Evolutionary conservation across 2,797 vertebrate species (phyloP).

Genomic region (Helarctos malayanus): DNA sequence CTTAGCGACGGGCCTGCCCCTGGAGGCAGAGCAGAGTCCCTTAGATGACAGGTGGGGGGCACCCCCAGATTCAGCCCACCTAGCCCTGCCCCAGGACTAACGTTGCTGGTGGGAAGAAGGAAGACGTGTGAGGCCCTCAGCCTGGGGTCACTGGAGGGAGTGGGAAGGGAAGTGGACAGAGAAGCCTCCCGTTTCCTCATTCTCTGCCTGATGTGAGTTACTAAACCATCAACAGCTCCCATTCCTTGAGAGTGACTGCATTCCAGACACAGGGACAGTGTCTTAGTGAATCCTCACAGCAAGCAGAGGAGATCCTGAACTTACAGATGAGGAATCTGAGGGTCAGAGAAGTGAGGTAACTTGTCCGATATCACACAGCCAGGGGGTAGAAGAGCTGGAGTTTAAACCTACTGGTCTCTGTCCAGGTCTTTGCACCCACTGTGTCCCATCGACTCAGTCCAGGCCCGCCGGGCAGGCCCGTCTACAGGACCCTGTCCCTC

Average conservation of each 20-base stretch:
- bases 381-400: background rate
- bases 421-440: background rate
- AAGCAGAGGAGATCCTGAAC: background rate
- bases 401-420: background rate
- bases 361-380: background rate
- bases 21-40: background rate
- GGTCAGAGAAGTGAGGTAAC: background rate
- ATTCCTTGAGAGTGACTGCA: background rate
- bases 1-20: background rate
- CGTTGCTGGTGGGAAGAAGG: background rate
- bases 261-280: background rate
- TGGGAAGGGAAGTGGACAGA: background rate
- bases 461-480: background rate
- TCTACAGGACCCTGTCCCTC: background rate
- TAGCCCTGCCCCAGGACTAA: background rate
- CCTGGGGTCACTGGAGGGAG: background rate
- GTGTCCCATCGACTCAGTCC: background rate
- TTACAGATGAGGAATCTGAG: background rate
- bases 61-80: background rate
- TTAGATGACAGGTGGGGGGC: background rate
- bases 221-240: background rate
- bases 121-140: background rate
- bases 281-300: background rate
- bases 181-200: background rate
- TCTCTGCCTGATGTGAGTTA: accelerated